Base-by-base conservation (phyloP, 2,113 vertebrate genomes). In the Chloroceryle aenea region DNA sequence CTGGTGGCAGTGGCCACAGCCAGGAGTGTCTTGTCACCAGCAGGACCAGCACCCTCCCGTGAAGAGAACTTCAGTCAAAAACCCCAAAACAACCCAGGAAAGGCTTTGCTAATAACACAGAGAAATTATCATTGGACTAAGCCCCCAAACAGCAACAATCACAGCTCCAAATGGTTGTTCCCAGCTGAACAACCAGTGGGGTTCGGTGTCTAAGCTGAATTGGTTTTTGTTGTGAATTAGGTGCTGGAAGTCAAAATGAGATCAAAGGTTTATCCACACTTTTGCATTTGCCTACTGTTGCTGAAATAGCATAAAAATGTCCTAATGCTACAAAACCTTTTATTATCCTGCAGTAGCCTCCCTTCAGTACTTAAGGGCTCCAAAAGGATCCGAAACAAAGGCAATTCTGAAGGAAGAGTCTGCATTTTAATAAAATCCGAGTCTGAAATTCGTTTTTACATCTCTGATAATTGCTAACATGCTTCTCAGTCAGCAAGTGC, bases 1-100 rank as follows among this genome's bases (percentile, higher is more conserved):
- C 17, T 0, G 5, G 29, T 29, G n/a, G 30, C 29, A 32, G 25
- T 21, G 30, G 40, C 27, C 4, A 2, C 3, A 5, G 62, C 38
- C 87, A 95, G 45, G 88, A 59, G 91, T 3, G 26, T 2, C 12
- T 2, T 45, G 64, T 2, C 55, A 38, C 3, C 13, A 16, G n/a
- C 71, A 59, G 50, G 14, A 86, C 20, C 68, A 38, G 62, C 53
- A 32, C 42, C 40, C 32, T 4, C 42, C 55, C 67, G 59, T 17
- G 59, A 61, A 5, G 7, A 22, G 16, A 10, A 40, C 48, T 71
- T 74, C n/a, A 77, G 69, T 7, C 3, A 36, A 25, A 36, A 40
- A 30, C 26, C 26, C 29, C 55, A 12, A 14, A 21, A 59, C 58
- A 23, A 36, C 48, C 14, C 22, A 43, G 12, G 26, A 25, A 40